Percentiles rank a stretch among this genome's conserved stretches.
Conservation (phyloP, 2,113 vertebrate species). For the Gasterosteus nipponicus region DNA sequence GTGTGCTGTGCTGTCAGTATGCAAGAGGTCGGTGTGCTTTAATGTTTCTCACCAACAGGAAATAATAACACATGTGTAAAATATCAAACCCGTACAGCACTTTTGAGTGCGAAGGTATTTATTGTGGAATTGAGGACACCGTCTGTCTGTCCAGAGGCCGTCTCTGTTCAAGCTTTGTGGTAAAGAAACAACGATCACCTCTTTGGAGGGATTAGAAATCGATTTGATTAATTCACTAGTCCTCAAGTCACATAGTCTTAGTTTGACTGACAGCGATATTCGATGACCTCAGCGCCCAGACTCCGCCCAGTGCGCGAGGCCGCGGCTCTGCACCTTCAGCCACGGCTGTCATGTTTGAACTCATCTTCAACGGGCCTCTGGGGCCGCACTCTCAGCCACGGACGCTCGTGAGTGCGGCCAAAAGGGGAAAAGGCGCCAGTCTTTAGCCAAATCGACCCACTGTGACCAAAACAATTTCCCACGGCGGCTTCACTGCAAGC, state of each 20-base stretch:
- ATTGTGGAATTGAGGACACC: not conserved
- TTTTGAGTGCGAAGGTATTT: not conserved
- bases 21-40: not conserved
- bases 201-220: not conserved
- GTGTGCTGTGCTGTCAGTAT: not conserved
- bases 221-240: not conserved
- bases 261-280: constrained; percentile 56
- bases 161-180: not conserved
- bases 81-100: not conserved
- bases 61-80: not conserved
- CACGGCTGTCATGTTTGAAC: constrained; percentile 27
- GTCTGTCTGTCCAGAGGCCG: not conserved
- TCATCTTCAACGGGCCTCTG: constrained; percentile 18
- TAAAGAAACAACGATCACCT: not conserved
- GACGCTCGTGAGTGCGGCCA: constrained; percentile 21
- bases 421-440: constrained; percentile 25
- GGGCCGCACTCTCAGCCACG: constrained; percentile 9
- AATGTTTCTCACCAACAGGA: not conserved
- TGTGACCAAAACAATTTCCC: constrained; percentile 53
- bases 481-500: constrained; percentile 40
- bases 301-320: constrained; percentile 52
- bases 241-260: not conserved
- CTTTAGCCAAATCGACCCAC: constrained; percentile 50
- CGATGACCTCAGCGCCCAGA: constrained; percentile 72
- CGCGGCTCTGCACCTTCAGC: constrained; percentile 67